These are phyloP conservation scores for Pristionchus maxplancki DNA, from an alignment of 2,888 invertebrate genomes.

Conservation along the genomic window DNA sequence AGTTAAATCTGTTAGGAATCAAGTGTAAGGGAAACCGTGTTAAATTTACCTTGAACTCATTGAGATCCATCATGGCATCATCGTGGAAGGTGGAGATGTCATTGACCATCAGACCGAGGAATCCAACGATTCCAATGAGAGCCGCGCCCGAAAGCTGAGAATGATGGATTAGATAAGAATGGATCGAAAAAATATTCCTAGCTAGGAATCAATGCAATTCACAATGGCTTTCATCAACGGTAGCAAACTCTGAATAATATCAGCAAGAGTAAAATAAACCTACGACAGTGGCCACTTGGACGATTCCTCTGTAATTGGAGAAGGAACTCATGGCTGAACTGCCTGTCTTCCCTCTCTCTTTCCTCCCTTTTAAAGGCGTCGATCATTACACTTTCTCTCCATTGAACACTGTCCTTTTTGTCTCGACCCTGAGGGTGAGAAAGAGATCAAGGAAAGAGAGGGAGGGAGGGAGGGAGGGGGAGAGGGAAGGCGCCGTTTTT, in stretches of 20 bases:
- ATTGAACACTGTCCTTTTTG: not conserved
- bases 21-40: too few species aligned
- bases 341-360: not conserved
- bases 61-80: not conserved
- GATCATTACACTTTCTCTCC: slow-evolving; percentile 16
- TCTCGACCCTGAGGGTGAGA: slow-evolving; percentile 37
- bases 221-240: too few species aligned
- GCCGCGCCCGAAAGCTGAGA: slow-evolving; percentile 29
- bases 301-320: slow-evolving; percentile 23
- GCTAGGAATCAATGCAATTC: too few species aligned
- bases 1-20: not conserved
- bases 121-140: slow-evolving; percentile 25
- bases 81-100: slow-evolving; percentile 42
- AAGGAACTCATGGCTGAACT: slow-evolving; percentile 14
- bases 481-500: not conserved
- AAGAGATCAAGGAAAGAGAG: too few species aligned
- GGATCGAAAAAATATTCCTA: too few species aligned
- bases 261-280: not conserved
- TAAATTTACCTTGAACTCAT: slow-evolving; percentile 23
- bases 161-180: not conserved
- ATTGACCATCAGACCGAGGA: slow-evolving; percentile 46
- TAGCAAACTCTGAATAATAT: not conserved
- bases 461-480: not conserved
- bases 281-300: slow-evolving; percentile 37
- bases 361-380: slow-evolving; percentile 32